A percentile compares a stretch with the other conserved stretches of the same genome.
Evolutionary conservation across 2,797 vertebrate genomes (phyloP).

Genomic region (Microchirus variegatus): DNA sequence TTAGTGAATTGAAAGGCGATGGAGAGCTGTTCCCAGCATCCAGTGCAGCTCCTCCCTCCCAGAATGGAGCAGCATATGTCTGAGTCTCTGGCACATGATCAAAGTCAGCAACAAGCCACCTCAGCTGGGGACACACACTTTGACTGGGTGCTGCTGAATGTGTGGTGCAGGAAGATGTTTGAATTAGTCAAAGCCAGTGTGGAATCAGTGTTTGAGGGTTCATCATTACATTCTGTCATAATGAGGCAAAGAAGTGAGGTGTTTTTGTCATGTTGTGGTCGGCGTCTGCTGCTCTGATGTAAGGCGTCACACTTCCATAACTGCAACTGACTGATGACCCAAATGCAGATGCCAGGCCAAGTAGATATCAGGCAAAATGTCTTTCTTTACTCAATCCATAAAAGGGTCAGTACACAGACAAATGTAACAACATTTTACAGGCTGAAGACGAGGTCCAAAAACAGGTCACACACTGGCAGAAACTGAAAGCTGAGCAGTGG

Average conservation of each 20-base stretch:
- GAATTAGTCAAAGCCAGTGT: slow-evolving; percentile 33
- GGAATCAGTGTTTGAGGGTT: slow-evolving; percentile 34
- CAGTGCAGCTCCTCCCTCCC: slow-evolving; percentile 64
- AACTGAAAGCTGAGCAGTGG: too few relatives aligned
- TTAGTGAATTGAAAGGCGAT: slow-evolving; percentile 58
- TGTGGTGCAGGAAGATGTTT: slow-evolving; percentile 33
- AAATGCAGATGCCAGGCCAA: too few relatives aligned
- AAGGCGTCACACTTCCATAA: slow-evolving; percentile 36
- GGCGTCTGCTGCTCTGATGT: slow-evolving; percentile 17
- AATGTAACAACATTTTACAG: too few relatives aligned
- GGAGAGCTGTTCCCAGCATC: slow-evolving; percentile 50
- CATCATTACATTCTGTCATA: slow-evolving; percentile 25
- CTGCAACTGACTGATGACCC: not conserved
- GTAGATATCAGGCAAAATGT: too few relatives aligned
- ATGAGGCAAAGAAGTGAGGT: slow-evolving; percentile 9
- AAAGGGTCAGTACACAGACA: too few relatives aligned
- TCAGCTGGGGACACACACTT: slow-evolving; percentile 56
- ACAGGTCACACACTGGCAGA: too few relatives aligned
- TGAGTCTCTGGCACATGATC: slow-evolving; percentile 69
- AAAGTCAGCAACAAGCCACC: slow-evolving; percentile 62
- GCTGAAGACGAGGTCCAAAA: too few relatives aligned
- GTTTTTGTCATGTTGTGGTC: not conserved
- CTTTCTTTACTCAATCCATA: too few relatives aligned
- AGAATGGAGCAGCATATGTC: slow-evolving; percentile 72
- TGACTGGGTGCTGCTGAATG: slow-evolving; percentile 24